These are phyloP conservation scores for Chrysoperla carnea DNA, from an alignment of 1,140 invertebrate genomes.

Conservation along the genomic window DNA sequence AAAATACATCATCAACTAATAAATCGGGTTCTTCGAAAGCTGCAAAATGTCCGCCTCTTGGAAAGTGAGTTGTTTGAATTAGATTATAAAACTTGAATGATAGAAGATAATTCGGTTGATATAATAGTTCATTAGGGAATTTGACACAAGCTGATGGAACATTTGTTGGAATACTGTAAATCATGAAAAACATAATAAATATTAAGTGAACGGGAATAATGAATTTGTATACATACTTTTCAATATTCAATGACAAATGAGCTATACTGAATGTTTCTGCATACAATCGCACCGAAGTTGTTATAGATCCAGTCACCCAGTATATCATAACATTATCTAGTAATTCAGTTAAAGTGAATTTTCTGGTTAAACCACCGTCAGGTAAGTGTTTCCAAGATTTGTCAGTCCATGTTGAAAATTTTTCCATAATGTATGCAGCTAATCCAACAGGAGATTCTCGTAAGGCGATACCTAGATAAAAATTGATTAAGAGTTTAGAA, in stretches of 20 bases:
- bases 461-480: constrained; percentile 34
- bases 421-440: constrained; percentile 71
- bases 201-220: too few species aligned
- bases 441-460: constrained; percentile 52
- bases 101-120: constrained; percentile 35
- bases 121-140: constrained; percentile 42
- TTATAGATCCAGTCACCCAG: constrained; percentile 60
- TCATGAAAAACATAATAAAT: neutral
- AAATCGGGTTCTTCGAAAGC: constrained; percentile 59
- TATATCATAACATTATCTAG: constrained; percentile 83
- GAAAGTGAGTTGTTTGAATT: constrained; percentile 36
- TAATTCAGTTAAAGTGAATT: constrained; percentile 51
- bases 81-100: constrained; percentile 40
- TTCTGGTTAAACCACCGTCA: constrained; percentile 54
- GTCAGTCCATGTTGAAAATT: constrained; percentile 67
- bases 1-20: constrained; percentile 37
- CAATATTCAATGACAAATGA: constrained; percentile 22
- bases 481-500: constrained; percentile 1
- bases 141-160: constrained; percentile 45
- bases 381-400: constrained; percentile 25
- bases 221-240: constrained; percentile 33
- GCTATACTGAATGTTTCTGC: constrained; percentile 36
- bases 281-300: constrained; percentile 58
- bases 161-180: constrained; percentile 35
- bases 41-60: constrained; percentile 69